Evolutionary conservation across 2,888 invertebrate species (phyloP).

Genomic region (Troides helena): DNA sequence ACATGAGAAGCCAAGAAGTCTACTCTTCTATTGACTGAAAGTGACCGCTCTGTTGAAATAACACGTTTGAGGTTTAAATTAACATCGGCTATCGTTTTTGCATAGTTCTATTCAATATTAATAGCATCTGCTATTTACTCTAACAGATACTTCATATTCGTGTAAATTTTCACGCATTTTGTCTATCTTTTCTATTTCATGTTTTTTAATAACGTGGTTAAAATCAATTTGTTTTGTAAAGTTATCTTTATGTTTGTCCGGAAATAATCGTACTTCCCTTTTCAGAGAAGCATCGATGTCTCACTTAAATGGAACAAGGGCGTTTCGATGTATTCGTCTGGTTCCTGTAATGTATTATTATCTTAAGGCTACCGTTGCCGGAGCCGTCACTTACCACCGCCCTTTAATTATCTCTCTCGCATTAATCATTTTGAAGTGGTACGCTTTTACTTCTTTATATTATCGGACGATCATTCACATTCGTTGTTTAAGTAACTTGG

Average conservation of each 20-base stretch:
- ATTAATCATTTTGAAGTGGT: constrained; percentile 49
- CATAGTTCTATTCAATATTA: constrained; percentile 5
- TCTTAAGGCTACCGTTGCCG: constrained; percentile 30
- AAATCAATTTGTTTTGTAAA: background rate
- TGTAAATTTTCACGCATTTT: background rate
- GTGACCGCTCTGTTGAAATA: constrained; percentile 40
- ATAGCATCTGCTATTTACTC: background rate
- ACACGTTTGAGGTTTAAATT: constrained; percentile 34
- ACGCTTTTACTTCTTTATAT: constrained; percentile 43
- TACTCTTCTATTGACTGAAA: constrained; percentile 44
- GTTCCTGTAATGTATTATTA: constrained; percentile 20
- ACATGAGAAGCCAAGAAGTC: constrained; percentile 56
- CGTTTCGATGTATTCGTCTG: constrained; percentile 15
- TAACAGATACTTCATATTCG: background rate
- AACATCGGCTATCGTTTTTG: constrained; percentile 34
- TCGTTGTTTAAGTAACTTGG: constrained; percentile 6
- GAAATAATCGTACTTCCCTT: constrained; percentile 12
- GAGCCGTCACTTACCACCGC: constrained; percentile 43
- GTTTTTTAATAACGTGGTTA: background rate
- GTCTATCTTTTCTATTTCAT: no score
- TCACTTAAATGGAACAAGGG: constrained; percentile 14
- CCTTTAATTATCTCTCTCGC: constrained; percentile 45
- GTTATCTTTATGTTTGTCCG: constrained; percentile 1
- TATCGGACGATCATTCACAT: constrained; percentile 32
- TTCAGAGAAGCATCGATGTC: constrained; percentile 15